These are phyloP conservation scores for Macrotus californicus DNA, from an alignment of 2,113 vertebrate genomes.

Conservation along the genomic window DNA sequence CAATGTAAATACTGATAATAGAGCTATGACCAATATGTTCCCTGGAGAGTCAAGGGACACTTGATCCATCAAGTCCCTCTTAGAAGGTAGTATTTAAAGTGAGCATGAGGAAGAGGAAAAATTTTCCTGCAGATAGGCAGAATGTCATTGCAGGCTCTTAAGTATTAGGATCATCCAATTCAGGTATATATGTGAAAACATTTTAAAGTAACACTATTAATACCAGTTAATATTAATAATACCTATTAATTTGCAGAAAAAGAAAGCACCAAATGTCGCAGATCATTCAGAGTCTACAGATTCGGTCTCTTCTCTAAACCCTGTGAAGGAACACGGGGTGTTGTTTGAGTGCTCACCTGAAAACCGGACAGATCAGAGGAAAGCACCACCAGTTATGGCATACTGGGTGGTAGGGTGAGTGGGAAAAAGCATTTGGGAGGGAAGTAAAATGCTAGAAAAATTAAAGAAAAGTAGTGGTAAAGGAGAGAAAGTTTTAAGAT, in stretches of 20 bases:
- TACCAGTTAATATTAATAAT: not conserved
- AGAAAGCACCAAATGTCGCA: conserved; percentile 43
- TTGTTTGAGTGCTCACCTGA: conserved; percentile 94
- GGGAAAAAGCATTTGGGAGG: not conserved
- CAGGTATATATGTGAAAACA: not conserved
- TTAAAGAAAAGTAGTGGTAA: not conserved
- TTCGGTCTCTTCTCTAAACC: conserved; percentile 74
- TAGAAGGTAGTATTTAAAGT: not conserved
- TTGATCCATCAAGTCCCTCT: not conserved
- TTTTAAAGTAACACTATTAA: not conserved
- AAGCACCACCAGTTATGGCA: conserved; percentile 89
- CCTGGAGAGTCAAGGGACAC: not conserved
- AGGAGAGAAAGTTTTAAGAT: not conserved
- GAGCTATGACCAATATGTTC: not conserved
- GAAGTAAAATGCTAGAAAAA: not conserved
- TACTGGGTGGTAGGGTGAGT: conserved; percentile 99
- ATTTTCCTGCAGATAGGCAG: not conserved
- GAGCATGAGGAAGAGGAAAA: not conserved
- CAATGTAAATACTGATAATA: not conserved
- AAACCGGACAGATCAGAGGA: conserved; percentile 93
- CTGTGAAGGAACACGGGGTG: conserved; percentile 92
- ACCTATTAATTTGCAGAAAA: conserved; percentile 71
- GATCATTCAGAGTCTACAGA: conserved; percentile 42
- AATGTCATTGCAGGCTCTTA: not conserved
- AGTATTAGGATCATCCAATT: not conserved